phyloP scores from a whole-genome alignment of 2,113 vertebrate species.

The Muscicapa adusta region DNA sequence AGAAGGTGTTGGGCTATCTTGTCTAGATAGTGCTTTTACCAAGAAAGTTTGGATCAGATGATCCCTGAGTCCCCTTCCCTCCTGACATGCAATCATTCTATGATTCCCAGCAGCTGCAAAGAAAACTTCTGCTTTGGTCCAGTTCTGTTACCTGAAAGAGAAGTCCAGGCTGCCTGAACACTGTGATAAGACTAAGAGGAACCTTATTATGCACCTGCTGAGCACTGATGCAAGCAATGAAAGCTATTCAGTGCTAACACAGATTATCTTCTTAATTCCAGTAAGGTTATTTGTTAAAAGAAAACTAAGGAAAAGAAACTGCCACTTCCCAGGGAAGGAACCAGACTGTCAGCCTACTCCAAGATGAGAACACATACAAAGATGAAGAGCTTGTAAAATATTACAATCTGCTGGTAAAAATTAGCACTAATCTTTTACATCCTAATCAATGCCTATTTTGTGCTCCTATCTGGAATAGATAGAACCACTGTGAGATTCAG shows the following conservation, averaged over 20 bases:
- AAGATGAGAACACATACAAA: background rate
- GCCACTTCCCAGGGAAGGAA: background rate
- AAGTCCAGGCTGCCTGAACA: background rate
- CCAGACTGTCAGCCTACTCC: background rate
- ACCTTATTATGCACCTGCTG: background rate
- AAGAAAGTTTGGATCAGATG: background rate
- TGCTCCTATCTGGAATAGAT: background rate
- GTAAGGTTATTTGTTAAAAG: background rate
- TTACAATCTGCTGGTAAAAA: background rate
- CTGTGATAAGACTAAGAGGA: rapidly evolving
- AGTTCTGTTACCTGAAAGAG: background rate
- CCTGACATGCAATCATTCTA: background rate
- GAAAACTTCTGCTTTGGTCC: background rate
- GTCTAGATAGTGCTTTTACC: background rate
- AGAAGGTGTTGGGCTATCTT: background rate
- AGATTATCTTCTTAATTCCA: background rate
- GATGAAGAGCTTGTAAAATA: background rate
- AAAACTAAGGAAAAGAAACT: background rate
- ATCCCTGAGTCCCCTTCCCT: background rate
- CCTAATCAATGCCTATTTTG: background rate
- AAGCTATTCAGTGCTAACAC: background rate
- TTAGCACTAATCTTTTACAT: background rate
- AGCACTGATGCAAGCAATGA: background rate
- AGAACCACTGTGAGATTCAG: background rate
- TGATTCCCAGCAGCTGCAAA: background rate